Evolutionary conservation across 2,113 vertebrate genomes (phyloP), one percentile per base, ranked within the genome.

Genomic region (Cavia porcellus): DNA sequence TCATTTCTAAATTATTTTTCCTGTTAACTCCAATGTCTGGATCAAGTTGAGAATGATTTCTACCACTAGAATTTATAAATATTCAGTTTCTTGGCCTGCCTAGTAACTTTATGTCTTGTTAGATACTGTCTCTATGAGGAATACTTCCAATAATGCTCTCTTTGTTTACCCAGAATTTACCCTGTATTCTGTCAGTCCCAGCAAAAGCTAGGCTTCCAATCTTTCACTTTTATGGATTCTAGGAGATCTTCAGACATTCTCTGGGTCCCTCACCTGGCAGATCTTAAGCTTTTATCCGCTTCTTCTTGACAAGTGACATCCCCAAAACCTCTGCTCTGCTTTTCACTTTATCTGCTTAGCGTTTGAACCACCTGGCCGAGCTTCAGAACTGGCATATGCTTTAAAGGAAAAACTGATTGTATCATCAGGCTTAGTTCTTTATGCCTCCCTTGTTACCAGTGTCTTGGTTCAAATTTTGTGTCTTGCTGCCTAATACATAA

Each of bases 291-390:
- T 79, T 91, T 59, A 35, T 81, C 8, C 24, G 68, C 83, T 94
- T 85, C 20, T 94, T 28, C 20, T 88, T 86, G 88, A 92, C 50
- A 70, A 15, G 24, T 22, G 22, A 91, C 66, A 94, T 90, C 77
- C 81, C 79, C 62, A 50, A 96, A 92, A 95, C 4, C 35, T 90
- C 61, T 75, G 38, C 45, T 86, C 12, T 93, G 19, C 13, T 80
- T 96, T 94, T 89, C 19, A 35, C 66, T 86, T 93, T 92, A 35
- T 96, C 86, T 97, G 32, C 79, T 75, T 94, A 96, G 66, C 38
- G 77, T 92, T 68, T 91, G 83, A 90, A 89, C 35, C 30, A 62
- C 68, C 19, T 86, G 52, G n/a, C 7, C 22, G 57, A 15, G 17
- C 47, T 94, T 95, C 47, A 92, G 72, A 95, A 90, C 91, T 94